These are phyloP conservation scores for Synergus japonicus DNA, from an alignment of 2,888 invertebrate species.

Conservation along the genomic window DNA sequence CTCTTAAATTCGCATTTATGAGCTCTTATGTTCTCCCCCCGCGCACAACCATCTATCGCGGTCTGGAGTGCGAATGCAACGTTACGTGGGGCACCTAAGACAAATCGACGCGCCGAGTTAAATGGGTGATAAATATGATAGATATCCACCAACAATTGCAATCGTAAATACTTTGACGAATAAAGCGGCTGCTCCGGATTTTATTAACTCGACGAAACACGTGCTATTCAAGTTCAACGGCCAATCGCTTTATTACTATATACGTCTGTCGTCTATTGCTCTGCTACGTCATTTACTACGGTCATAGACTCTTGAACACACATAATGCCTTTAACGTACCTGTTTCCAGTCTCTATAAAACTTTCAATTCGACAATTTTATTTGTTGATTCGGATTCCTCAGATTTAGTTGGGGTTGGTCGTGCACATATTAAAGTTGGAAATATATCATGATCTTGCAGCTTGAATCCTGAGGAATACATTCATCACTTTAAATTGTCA, in stretches of 20 bases:
- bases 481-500: no score
- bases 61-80: constrained; percentile 59
- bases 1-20: constrained; percentile 78
- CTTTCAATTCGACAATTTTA: constrained; percentile 3
- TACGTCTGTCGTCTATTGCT: constrained; percentile 50
- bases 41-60: constrained; percentile 57
- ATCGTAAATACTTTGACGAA: constrained; percentile 65
- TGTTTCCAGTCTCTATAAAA: background rate
- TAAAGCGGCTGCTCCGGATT: constrained; percentile 47
- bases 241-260: constrained; percentile 60
- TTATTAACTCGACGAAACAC: constrained; percentile 61
- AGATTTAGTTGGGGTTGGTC: no score
- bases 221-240: constrained; percentile 63
- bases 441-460: no score
- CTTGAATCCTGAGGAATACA: no score
- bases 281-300: constrained; percentile 54
- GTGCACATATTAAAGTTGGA: no score
- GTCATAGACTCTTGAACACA: constrained; percentile 47
- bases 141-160: constrained; percentile 66
- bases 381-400: background rate
- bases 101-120: constrained; percentile 69
- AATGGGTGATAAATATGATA: constrained; percentile 72
- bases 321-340: constrained; percentile 16
- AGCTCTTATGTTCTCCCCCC: constrained; percentile 75
- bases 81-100: constrained; percentile 65